A percentile compares a stretch with the other conserved stretches of the same genome.
phyloP scores from a whole-genome alignment of 2,888 invertebrate species.

The Oasisia sp. region DNA sequence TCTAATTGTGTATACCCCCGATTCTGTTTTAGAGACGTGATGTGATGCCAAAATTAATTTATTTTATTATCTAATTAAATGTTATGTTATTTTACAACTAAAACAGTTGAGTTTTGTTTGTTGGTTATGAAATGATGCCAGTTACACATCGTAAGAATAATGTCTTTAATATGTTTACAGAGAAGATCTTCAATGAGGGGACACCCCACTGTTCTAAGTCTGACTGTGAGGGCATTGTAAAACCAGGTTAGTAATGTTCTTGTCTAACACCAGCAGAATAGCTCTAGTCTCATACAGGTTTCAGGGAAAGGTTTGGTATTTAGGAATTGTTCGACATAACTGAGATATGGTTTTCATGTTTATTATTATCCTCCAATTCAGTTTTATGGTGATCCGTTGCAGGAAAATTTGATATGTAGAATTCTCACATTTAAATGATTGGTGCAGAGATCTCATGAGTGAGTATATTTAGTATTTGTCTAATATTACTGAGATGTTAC shows the following conservation, averaged over 20 bases:
- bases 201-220: slow-evolving; percentile 80
- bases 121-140: too few relatives aligned
- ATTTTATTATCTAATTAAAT: too few relatives aligned
- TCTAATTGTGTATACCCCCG: too few relatives aligned
- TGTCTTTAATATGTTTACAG: slow-evolving; percentile 65
- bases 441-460: neutral
- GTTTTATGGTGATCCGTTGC: too few relatives aligned
- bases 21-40: too few relatives aligned
- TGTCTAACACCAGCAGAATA: neutral
- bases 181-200: slow-evolving; percentile 77
- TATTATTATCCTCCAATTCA: too few relatives aligned
- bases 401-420: neutral
- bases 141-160: neutral
- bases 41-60: too few relatives aligned
- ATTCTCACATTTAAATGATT: neutral
- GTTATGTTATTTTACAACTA: too few relatives aligned
- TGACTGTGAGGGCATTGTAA: slow-evolving; percentile 80
- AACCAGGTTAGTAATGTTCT: slow-evolving; percentile 71
- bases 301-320: neutral
- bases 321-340: too few relatives aligned
- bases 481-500: neutral
- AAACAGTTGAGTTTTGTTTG: too few relatives aligned
- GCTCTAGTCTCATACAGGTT: neutral
- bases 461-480: neutral
- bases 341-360: too few relatives aligned